A percentile compares a stretch with the other conserved stretches of the same genome.
Evolutionary conservation across 2,888 invertebrate species (phyloP).

Genomic region (Microplitis deprimator): DNA sequence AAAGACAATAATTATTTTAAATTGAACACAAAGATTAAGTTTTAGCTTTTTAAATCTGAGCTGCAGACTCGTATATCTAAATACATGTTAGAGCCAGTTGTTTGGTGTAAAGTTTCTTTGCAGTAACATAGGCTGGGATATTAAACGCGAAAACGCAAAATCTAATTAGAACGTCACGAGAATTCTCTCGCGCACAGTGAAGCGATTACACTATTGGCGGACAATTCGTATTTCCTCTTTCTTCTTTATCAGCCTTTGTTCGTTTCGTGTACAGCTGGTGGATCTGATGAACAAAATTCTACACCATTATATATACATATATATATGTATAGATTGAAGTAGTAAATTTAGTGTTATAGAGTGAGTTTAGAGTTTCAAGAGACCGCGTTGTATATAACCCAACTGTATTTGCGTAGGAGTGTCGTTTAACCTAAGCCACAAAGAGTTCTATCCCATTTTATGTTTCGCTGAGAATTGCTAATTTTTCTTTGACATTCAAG

Average conservation of each 20-base stretch:
- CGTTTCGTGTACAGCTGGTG: background rate
- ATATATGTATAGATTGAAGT: background rate
- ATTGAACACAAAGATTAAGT: background rate
- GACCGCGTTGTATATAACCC: background rate
- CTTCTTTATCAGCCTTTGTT: background rate
- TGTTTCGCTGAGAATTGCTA: background rate
- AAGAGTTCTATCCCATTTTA: background rate
- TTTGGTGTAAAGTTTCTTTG: background rate
- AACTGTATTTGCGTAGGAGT: background rate
- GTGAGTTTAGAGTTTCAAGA: background rate
- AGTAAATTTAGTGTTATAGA: background rate
- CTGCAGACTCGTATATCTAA: background rate
- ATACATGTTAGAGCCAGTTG: background rate
- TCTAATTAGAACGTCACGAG: background rate
- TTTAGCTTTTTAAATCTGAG: background rate
- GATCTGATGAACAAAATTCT: background rate
- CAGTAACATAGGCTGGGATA: background rate
- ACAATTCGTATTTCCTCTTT: background rate
- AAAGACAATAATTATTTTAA: background rate
- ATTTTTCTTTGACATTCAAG: background rate
- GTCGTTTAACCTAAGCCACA: background rate
- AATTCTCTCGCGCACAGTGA: background rate
- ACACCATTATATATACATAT: too few relatives aligned
- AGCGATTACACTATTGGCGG: background rate
- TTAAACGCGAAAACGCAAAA: conserved; percentile 12